Percentiles rank a stretch among this genome's conserved stretches.
Conservation (phyloP, 2,113 vertebrate species). For the Antennarius striatus region DNA sequence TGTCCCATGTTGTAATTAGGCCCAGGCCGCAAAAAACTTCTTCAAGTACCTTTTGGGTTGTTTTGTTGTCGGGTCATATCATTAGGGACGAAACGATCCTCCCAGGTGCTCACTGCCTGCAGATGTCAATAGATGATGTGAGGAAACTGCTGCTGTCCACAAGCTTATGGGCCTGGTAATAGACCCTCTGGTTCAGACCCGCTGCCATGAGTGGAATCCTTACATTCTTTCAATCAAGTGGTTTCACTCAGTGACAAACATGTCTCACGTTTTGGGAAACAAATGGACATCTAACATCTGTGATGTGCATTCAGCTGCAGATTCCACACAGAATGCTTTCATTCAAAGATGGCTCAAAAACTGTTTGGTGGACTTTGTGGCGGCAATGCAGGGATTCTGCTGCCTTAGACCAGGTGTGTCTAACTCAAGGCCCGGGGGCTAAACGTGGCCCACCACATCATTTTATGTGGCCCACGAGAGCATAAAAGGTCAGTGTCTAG, state of each 20-base stretch:
- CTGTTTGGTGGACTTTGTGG: conserved; percentile 28
- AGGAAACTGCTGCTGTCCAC: conserved; percentile 51
- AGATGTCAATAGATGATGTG: conserved; percentile 63
- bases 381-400: conserved; percentile 40
- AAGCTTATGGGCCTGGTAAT: conserved; percentile 46
- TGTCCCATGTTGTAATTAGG: conserved; percentile 76
- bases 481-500: no score
- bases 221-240: conserved; percentile 56
- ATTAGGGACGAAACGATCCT: conserved; percentile 72
- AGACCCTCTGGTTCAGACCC: conserved; percentile 40
- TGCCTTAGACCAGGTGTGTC: conserved; percentile 60
- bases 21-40: conserved; percentile 65
- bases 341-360: conserved; percentile 1
- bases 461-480: no score
- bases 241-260: conserved; percentile 26
- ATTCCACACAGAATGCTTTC: conserved; percentile 17
- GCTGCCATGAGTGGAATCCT: conserved; percentile 53
- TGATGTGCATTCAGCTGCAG: conserved; percentile 24
- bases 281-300: conserved; percentile 29
- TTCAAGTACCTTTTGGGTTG: conserved; percentile 76
- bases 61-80: conserved; percentile 76
- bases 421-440: no score
- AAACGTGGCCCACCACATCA: no score
- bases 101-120: conserved; percentile 73
- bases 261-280: conserved; percentile 37